Base-by-base conservation (phyloP, 1,140 invertebrate genomes). In the Copidosoma floridanum region DNA sequence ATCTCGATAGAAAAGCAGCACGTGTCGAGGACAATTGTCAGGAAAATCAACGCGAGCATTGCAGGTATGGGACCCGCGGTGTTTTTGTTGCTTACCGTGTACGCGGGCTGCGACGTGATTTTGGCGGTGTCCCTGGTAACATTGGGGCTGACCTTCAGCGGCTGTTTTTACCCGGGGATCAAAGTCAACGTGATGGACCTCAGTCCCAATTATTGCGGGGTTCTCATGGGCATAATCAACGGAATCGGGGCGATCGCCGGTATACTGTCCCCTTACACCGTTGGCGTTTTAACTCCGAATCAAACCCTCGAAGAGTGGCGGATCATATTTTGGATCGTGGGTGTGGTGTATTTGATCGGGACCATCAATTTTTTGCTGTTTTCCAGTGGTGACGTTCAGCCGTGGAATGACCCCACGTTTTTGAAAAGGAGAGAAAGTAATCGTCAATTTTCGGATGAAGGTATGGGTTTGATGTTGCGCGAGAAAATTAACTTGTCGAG, bases 181-280 rank as follows among this genome's bases (percentile, higher is more conserved):
- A 88, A 89, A 74, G 79, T 85, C 21, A 85, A 85, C 50, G 84
- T 85, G n/a, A 81, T 88, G 12, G 88, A 89, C 71, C 76, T 89
- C 71, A 82, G 86, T 0, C 88, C 88, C 0, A 88, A 88, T 68
- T 88, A 86, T 71, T 84, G 85, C 1, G 88, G 88, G 12, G 85
- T 87, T 0, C 72, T 90, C 27, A 83, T 87, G 77, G 83, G 83
- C 1, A 82, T 88, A 21, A 82, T 84, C 1, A 88, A 87, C 66
- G 81, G 81, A 23, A 57, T 86, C 43, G 85, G 85, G 2, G 88
- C 87, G 24, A 70, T 86, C 6, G 82, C 85, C 21, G 85, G 85
- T 5, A 87, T 88, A 46, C 65, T 88, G 12, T 86, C 85, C 21
- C 87, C 87, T 0, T 86, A 85, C 70, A 75, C 92, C 14, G 88